Evolutionary conservation across 2,113 vertebrate genomes (phyloP).

Genomic region (Mugil cephalus): DNA sequence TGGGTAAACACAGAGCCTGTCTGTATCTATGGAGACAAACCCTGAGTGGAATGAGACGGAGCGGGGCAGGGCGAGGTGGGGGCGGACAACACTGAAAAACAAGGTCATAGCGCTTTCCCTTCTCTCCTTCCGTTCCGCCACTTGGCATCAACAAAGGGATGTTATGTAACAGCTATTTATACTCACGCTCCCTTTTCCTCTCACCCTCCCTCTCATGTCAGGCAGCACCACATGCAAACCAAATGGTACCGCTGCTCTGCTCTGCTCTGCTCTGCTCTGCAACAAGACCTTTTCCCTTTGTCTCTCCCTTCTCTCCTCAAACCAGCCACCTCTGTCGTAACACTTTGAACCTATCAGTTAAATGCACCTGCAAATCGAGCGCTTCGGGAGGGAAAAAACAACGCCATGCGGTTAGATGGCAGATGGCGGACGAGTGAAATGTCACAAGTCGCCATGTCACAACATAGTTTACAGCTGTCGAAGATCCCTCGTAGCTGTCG

Average conservation of each 20-base stretch:
- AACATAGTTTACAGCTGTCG: slow-evolving; percentile 38
- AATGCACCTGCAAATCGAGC: slow-evolving; percentile 7
- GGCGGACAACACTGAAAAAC: slow-evolving; percentile 81
- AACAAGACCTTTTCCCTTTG: slow-evolving; percentile 21
- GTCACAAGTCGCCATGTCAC: slow-evolving; percentile 49
- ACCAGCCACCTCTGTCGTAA: background rate
- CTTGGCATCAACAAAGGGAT: slow-evolving; percentile 85
- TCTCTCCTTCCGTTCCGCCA: slow-evolving; percentile 80
- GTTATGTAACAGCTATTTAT: slow-evolving; percentile 87
- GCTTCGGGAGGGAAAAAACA: slow-evolving; percentile 23
- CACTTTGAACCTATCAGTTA: background rate
- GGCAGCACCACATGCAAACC: slow-evolving; percentile 70
- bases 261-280: slow-evolving; percentile 3
- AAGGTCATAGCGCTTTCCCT: slow-evolving; percentile 82
- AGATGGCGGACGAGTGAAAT: slow-evolving; percentile 37
- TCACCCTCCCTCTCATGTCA: slow-evolving; percentile 68
- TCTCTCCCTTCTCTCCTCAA: slow-evolving; percentile 8
- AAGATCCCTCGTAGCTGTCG: background rate
- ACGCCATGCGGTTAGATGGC: slow-evolving; percentile 13
- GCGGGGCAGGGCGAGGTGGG: slow-evolving; percentile 67
- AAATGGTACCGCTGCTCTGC: slow-evolving; percentile 55
- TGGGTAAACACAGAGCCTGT: slow-evolving; percentile 75
- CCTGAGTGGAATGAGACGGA: slow-evolving; percentile 72
- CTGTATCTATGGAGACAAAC: slow-evolving; percentile 82
- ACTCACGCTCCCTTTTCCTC: slow-evolving; percentile 68